A percentile compares a stretch with the other conserved stretches of the same genome.
phyloP scores from a whole-genome alignment of 2,888 invertebrate genomes.

The Trachelus tabidus region DNA sequence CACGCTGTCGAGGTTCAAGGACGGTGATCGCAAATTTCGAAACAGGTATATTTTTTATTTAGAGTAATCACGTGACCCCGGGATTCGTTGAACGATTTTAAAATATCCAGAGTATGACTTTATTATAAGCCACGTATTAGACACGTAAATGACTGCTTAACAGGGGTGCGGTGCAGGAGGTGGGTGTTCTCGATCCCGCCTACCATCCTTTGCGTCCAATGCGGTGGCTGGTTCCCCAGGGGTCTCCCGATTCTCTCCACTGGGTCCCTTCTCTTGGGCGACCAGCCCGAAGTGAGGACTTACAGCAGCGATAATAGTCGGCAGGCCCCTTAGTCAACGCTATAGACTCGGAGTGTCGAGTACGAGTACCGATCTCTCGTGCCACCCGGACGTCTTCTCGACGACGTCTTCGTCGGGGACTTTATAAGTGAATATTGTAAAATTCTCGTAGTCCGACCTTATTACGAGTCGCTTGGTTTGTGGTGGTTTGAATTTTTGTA shows the following conservation, averaged over 20 bases:
- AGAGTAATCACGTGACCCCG: not conserved
- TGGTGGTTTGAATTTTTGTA: not conserved
- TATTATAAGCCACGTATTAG: constrained; percentile 21
- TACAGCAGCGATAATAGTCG: constrained; percentile 50
- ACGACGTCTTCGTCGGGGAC: not conserved
- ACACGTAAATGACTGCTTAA: constrained; percentile 30
- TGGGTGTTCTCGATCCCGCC: constrained; percentile 63
- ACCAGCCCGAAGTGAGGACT: constrained; percentile 20
- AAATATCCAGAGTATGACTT: constrained; percentile 5
- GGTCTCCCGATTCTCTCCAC: constrained; percentile 59
- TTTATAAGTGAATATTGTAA: not conserved
- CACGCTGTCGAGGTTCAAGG: too few species aligned
- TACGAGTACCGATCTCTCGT: not conserved
- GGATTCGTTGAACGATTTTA: not conserved
- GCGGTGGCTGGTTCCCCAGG: constrained; percentile 61
- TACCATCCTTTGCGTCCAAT: constrained; percentile 66
- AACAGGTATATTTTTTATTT: too few species aligned
- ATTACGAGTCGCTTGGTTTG: not conserved
- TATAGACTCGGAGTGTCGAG: constrained; percentile 18
- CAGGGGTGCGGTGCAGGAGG: constrained; percentile 39
- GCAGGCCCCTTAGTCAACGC: constrained; percentile 43
- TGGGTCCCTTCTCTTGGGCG: constrained; percentile 43
- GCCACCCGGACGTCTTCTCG: not conserved
- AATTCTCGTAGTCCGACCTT: not conserved
- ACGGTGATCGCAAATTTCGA: not conserved